Percentiles rank a stretch among this genome's conserved stretches.
phyloP scores from a whole-genome alignment of 2,888 invertebrate species.

The Drosophila paranaensis region DNA sequence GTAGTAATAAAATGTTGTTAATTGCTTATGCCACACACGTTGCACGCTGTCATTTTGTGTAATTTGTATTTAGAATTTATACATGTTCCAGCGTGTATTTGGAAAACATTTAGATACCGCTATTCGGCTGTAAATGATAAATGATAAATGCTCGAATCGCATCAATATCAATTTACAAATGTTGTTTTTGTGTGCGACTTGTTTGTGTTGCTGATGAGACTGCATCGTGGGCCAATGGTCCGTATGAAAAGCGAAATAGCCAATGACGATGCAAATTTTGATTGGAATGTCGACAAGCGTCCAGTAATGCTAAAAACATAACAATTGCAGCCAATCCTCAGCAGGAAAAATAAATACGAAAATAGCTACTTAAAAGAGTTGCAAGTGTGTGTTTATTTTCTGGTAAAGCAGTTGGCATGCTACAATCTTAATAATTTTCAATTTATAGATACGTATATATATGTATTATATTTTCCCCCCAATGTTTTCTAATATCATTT shows the following conservation, averaged over 20 bases:
- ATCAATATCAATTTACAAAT: conserved; percentile 48
- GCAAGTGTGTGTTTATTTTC: conserved; percentile 39
- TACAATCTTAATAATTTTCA: conserved; percentile 70
- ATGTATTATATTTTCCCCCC: conserved; percentile 35
- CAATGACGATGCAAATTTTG: conserved; percentile 13
- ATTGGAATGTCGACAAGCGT: conserved; percentile 17
- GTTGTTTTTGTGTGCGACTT: conserved; percentile 7
- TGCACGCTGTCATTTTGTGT: conserved; percentile 54
- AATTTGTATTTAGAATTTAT: conserved; percentile 25
- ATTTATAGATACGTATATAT: conserved; percentile 46
- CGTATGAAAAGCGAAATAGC: conserved; percentile 31
- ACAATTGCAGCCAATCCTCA: conserved; percentile 21
- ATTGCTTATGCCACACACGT: conserved; percentile 72
- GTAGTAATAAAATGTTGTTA: conserved; percentile 62
- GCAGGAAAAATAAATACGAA: conserved; percentile 6
- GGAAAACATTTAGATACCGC: conserved; percentile 27
- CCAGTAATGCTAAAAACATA: conserved; percentile 15
- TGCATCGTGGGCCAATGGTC: conserved; percentile 34
- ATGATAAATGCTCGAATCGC: conserved; percentile 17
- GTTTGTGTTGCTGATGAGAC: conserved; percentile 6
- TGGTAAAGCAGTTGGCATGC: conserved; percentile 31
- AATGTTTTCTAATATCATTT: conserved; percentile 17
- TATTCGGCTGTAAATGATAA: conserved; percentile 13
- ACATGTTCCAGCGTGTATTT: conserved; percentile 14
- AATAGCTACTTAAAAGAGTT: conserved; percentile 13